Percentiles rank a stretch among this genome's conserved stretches.
Conservation (phyloP, 2,113 vertebrate species). For the Mustelus asterias region DNA sequence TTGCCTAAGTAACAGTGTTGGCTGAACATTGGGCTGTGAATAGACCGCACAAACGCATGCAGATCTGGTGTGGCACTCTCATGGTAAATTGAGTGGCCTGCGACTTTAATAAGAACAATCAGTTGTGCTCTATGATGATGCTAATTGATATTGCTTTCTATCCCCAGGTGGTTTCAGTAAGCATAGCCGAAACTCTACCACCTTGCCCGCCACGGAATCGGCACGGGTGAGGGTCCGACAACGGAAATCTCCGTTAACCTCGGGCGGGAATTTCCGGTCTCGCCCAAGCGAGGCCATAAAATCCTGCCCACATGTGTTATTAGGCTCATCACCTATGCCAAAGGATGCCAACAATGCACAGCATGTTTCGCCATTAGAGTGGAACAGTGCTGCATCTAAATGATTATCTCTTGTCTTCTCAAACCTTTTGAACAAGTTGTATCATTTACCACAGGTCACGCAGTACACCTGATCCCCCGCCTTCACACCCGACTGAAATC, state of each 20-base stretch:
- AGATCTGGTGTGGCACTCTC: background rate
- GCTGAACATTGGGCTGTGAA: background rate
- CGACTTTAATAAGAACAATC: background rate
- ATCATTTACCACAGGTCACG: background rate
- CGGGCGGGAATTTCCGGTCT: too few species aligned
- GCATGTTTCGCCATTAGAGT: background rate
- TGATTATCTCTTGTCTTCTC: background rate
- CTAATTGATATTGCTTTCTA: conserved; percentile 5
- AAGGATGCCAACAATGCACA: background rate
- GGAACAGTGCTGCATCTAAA: background rate
- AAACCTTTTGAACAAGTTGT: too few species aligned
- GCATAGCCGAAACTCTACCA: too few species aligned
- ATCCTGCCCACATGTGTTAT: background rate
- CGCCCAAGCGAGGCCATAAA: too few species aligned
- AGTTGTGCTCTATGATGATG: background rate
- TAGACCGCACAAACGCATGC: too few species aligned
- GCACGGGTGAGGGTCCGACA: too few species aligned
- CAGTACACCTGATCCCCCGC: too few species aligned
- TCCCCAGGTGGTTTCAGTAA: background rate
- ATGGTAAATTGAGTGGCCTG: background rate
- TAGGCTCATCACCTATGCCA: background rate
- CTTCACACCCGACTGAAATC: background rate
- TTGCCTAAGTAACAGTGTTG: background rate
- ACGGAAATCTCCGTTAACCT: too few species aligned
- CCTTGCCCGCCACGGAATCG: too few species aligned